Evolutionary conservation across 2,113 vertebrate species (phyloP).

Genomic region (Phalacrocorax aristotelis): DNA sequence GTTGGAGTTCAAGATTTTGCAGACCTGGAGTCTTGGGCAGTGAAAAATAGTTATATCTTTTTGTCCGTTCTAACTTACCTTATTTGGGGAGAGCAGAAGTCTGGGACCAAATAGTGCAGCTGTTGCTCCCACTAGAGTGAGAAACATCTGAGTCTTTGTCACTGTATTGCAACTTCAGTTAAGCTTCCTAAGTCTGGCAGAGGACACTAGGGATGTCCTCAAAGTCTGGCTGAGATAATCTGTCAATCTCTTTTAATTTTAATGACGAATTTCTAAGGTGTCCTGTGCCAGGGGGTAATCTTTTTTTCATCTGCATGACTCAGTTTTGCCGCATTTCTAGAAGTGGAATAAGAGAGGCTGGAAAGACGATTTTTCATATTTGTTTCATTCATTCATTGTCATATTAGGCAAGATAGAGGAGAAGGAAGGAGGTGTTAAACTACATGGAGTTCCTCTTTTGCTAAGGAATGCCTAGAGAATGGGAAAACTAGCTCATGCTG

Average conservation of each 20-base stretch:
- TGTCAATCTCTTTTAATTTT: not conserved
- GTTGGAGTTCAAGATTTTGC: not conserved
- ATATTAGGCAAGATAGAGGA: not conserved
- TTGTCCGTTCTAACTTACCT: not conserved
- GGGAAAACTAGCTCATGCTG: not conserved
- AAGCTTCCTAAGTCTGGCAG: not conserved
- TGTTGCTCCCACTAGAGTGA: not conserved
- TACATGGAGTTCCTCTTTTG: not conserved
- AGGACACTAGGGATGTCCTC: not conserved
- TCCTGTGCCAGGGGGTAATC: not conserved
- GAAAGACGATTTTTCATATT: not conserved
- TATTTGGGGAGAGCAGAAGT: not conserved
- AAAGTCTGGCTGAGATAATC: not conserved
- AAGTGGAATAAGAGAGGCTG: not conserved
- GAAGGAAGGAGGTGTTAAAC: not conserved
- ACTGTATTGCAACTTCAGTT: not conserved
- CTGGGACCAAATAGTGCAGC: not conserved
- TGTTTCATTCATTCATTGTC: not conserved
- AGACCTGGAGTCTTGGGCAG: not conserved
- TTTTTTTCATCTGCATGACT: not conserved
- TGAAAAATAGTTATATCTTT: not conserved
- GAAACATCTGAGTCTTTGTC: not conserved
- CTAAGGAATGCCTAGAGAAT: not conserved
- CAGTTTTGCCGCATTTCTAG: not conserved
- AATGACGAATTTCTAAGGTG: not conserved